phyloP scores from a whole-genome alignment of 2,797 vertebrate species.

The Spinus pinus region DNA sequence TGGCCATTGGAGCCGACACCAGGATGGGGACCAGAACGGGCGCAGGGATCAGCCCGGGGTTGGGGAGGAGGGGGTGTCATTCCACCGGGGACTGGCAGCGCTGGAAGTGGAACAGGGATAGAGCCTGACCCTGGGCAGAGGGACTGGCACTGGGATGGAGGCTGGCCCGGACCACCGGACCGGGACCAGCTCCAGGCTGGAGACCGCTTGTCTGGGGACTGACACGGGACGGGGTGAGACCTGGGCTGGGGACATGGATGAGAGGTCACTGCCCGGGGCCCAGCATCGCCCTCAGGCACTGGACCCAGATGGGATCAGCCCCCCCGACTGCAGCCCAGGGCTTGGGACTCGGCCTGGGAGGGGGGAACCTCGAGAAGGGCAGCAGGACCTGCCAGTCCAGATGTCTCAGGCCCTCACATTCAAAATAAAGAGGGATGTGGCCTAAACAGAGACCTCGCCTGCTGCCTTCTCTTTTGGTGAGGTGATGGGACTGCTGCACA shows the following conservation, averaged over 20 bases:
- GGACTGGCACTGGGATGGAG: background rate
- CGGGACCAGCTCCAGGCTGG: accelerated
- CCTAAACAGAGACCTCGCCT: accelerated
- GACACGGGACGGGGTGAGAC: accelerated
- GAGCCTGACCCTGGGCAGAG: background rate
- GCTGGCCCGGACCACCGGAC: accelerated
- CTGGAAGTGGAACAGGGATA: background rate
- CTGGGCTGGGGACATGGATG: background rate
- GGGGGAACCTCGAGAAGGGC: accelerated
- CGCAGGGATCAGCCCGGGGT: accelerated
- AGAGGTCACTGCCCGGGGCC: background rate
- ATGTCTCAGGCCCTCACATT: background rate
- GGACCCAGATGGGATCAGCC: background rate
- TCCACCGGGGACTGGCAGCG: accelerated
- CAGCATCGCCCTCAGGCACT: accelerated
- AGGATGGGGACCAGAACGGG: background rate
- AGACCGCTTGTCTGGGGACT: background rate
- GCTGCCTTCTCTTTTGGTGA: background rate
- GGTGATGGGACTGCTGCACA: accelerated
- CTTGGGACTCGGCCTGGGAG: accelerated
- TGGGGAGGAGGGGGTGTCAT: background rate
- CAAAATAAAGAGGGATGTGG: background rate
- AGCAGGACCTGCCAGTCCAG: accelerated
- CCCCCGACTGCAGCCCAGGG: background rate
- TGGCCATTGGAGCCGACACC: accelerated